These are phyloP conservation scores for Paracanthobrama guichenoti DNA, from an alignment of 2,113 vertebrate genomes.

Conservation along the genomic window DNA sequence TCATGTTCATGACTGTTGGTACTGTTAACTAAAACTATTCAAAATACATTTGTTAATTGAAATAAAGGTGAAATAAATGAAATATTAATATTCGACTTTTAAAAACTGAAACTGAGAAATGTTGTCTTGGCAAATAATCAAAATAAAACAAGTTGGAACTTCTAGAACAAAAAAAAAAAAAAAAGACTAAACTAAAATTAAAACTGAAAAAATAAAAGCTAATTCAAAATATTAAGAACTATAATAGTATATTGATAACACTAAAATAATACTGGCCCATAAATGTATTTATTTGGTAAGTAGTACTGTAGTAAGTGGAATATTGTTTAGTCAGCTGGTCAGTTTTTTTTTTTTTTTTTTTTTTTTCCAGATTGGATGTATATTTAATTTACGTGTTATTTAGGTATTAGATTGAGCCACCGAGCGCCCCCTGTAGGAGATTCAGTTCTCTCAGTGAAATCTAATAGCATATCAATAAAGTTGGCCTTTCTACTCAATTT, in stretches of 20 bases:
- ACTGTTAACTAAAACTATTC: background rate
- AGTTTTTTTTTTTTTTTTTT: too few species aligned
- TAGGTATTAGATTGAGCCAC: background rate
- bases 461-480: background rate
- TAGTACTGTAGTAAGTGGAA: background rate
- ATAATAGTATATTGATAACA: background rate
- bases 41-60: too few species aligned
- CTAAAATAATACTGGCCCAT: background rate
- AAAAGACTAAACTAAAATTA: background rate
- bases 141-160: background rate
- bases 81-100: too few species aligned
- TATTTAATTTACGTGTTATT: background rate
- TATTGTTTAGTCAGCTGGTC: background rate
- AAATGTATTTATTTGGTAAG: background rate
- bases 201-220: background rate
- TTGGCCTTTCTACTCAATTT: background rate
- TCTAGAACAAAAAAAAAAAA: background rate
- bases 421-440: background rate
- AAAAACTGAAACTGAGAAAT: too few species aligned
- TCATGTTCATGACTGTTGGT: background rate
- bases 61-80: too few species aligned
- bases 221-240: background rate
- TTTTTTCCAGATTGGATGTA: background rate
- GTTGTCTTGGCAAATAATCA: background rate
- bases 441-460: background rate